phyloP scores from a whole-genome alignment of 2,113 vertebrate genomes.

The Centropus bengalensis region DNA sequence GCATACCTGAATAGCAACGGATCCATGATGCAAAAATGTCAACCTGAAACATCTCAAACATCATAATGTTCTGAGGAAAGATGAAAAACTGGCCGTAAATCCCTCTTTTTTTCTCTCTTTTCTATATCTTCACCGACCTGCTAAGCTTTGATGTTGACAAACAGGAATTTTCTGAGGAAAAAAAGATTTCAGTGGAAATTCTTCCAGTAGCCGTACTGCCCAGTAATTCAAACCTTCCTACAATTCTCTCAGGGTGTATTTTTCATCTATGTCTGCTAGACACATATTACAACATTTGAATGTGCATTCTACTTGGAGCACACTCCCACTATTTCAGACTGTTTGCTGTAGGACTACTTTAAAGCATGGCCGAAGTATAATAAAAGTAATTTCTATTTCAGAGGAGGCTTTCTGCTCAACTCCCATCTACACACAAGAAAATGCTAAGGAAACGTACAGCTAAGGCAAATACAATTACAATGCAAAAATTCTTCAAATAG shows the following conservation, averaged over 20 bases:
- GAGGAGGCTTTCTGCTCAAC: background rate
- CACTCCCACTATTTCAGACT: background rate
- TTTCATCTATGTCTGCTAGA: background rate
- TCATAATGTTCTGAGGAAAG: background rate
- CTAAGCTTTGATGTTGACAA: background rate
- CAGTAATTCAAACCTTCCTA: background rate
- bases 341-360: background rate
- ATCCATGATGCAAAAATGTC: background rate
- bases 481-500: background rate
- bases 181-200: background rate
- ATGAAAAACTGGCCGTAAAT: background rate
- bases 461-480: background rate
- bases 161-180: background rate
- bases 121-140: background rate
- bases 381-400: conserved; percentile 10
- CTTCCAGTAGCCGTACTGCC: background rate
- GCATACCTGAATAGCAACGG: background rate
- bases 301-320: background rate
- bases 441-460: background rate
- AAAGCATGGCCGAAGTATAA: background rate
- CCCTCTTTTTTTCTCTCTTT: background rate
- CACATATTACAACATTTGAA: background rate
- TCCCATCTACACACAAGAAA: background rate
- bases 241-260: background rate
- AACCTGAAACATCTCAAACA: background rate